Evolutionary conservation across 2,888 invertebrate genomes (phyloP).

Genomic region (Scaptomyza reducta): DNA sequence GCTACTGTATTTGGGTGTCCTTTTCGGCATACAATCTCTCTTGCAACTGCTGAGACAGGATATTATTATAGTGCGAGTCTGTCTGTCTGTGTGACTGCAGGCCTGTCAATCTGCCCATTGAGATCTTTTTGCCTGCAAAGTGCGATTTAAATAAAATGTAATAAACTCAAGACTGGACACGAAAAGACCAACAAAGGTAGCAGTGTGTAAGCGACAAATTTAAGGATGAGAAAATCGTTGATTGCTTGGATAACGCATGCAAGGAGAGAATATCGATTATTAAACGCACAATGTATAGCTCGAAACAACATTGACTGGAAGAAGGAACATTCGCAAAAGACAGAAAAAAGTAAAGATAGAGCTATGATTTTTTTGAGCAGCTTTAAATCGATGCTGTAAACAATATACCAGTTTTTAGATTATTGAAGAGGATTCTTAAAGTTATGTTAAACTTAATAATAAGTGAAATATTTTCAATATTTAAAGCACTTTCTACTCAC

Average conservation of each 20-base stretch:
- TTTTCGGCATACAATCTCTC: constrained; percentile 38
- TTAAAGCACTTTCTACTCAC: constrained; percentile 11
- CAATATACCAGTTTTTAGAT: neutral
- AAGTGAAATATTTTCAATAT: too few species aligned
- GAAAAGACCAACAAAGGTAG: neutral
- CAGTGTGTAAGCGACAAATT: neutral
- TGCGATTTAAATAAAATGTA: neutral
- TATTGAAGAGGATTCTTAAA: neutral
- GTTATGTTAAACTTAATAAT: too few species aligned
- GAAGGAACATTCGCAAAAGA: too few species aligned
- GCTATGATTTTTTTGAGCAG: too few species aligned
- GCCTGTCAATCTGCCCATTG: constrained; percentile 5
- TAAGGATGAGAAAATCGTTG: neutral
- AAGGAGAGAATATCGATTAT: too few species aligned
- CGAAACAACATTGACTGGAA: too few species aligned
- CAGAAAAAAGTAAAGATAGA: too few species aligned
- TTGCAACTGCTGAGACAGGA: constrained; percentile 54
- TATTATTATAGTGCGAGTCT: constrained; percentile 25
- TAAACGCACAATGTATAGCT: neutral
- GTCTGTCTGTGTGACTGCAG: constrained; percentile 1
- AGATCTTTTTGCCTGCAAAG: constrained; percentile 40
- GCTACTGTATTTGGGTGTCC: constrained; percentile 8
- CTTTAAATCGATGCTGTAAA: too few species aligned
- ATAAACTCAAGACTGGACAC: constrained; percentile 35
- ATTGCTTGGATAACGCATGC: neutral